These are phyloP conservation scores for Kryptolebias ocellatus DNA, from an alignment of 2,797 vertebrate genomes.

Conservation along the genomic window DNA sequence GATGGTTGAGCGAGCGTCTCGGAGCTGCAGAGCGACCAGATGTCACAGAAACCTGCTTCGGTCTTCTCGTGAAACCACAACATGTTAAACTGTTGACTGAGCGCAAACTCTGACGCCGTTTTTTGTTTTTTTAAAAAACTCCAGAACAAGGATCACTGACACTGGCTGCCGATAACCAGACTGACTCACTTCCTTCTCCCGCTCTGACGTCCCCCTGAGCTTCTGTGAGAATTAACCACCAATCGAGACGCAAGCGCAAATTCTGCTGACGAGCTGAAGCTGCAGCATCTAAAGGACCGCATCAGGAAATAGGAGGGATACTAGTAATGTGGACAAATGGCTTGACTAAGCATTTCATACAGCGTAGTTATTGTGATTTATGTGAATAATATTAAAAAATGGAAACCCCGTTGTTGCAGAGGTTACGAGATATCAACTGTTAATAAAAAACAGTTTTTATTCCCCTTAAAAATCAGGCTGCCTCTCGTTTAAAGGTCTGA, in stretches of 20 bases:
- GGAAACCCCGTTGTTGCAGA: background rate
- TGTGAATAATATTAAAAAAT: conserved; percentile 30
- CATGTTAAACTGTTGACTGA: conserved; percentile 2
- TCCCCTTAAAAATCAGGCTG: too few relatives aligned
- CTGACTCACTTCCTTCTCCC: conserved; percentile 24
- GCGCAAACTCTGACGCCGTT: background rate
- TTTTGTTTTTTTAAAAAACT: conserved; percentile 3
- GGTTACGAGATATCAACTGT: background rate
- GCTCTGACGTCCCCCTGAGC: conserved; percentile 5
- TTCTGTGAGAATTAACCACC: conserved; percentile 39
- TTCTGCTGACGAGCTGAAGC: conserved; percentile 50
- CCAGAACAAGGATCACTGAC: background rate
- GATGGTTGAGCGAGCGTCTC: background rate
- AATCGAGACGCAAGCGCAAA: conserved; percentile 26
- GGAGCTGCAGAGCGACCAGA: background rate
- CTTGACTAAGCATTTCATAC: conserved; percentile 38
- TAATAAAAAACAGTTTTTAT: background rate
- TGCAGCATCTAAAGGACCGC: conserved; percentile 33
- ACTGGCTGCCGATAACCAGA: conserved; percentile 26
- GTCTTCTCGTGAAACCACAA: background rate
- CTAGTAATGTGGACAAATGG: conserved; percentile 42
- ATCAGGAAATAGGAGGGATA: conserved; percentile 45
- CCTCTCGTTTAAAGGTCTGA: too few relatives aligned
- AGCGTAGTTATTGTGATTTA: conserved; percentile 36
- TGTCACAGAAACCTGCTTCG: background rate